phyloP scores from a whole-genome alignment of 2,888 invertebrate genomes.

The Pecten maximus region DNA sequence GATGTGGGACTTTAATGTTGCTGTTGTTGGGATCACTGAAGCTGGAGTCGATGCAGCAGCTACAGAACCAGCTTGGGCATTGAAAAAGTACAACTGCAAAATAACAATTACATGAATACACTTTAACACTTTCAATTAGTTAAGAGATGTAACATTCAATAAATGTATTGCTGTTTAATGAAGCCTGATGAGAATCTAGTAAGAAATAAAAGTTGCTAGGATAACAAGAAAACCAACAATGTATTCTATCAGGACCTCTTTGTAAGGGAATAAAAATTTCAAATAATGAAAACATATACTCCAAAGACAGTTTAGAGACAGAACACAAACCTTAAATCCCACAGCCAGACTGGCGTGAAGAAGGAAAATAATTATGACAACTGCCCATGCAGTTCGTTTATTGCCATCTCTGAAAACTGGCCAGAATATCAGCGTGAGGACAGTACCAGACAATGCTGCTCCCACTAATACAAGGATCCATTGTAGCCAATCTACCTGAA shows the following conservation, averaged over 20 bases:
- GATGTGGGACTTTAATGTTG: background rate
- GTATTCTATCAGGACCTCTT: slow-evolving; percentile 59
- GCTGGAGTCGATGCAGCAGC: background rate
- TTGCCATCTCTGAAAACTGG: slow-evolving; percentile 87
- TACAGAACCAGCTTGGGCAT: background rate
- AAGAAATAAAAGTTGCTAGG: no score
- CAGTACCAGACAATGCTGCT: slow-evolving; percentile 89
- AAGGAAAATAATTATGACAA: slow-evolving; percentile 87
- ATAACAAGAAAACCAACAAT: no score
- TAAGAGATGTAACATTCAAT: background rate
- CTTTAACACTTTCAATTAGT: background rate
- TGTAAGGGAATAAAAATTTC: slow-evolving; percentile 77
- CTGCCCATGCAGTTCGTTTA: slow-evolving; percentile 85
- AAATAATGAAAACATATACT: slow-evolving; percentile 48
- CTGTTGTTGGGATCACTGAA: background rate
- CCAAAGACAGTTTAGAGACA: background rate
- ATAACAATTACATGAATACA: background rate
- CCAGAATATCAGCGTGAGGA: slow-evolving; percentile 91
- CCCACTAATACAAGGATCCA: slow-evolving; percentile 93
- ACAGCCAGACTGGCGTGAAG: slow-evolving; percentile 92
- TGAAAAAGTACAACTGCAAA: slow-evolving; percentile 47
- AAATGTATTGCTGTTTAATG: no score
- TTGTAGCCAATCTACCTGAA: slow-evolving; percentile 89
- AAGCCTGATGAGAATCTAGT: no score
- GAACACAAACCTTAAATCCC: slow-evolving; percentile 88